Percentiles rank a stretch among this genome's conserved stretches.
phyloP scores from a whole-genome alignment of 2,888 invertebrate species.

The Yponomeuta sedellus region DNA sequence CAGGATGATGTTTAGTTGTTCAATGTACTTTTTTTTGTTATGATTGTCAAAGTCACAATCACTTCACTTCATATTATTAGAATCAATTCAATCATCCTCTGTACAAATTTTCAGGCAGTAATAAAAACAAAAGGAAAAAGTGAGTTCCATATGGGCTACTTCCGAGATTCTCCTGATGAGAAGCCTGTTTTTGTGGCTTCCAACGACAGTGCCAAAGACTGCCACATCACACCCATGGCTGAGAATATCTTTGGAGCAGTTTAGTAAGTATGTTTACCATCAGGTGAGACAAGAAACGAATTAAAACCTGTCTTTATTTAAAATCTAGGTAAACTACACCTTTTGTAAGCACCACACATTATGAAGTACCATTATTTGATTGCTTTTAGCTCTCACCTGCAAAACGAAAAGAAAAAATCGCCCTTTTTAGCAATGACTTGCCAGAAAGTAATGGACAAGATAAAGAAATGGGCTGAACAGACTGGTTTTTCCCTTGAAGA shows the following conservation, averaged over 20 bases:
- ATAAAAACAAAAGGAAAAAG: conserved; percentile 81
- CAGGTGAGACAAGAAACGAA: no score
- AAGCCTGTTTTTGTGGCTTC: conserved; percentile 86
- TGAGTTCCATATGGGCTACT: conserved; percentile 92
- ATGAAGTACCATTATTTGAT: background rate
- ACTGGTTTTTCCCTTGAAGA: conserved; percentile 76
- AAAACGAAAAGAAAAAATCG: conserved; percentile 68
- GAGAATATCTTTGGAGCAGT: conserved; percentile 88
- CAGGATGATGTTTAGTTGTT: no score
- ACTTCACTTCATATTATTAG: no score
- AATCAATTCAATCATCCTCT: background rate
- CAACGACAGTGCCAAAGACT: conserved; percentile 82
- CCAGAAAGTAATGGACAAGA: conserved; percentile 74
- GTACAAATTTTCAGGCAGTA: conserved; percentile 75
- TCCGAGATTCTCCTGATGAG: conserved; percentile 87
- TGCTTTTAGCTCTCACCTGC: conserved; percentile 61
- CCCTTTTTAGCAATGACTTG: conserved; percentile 81
- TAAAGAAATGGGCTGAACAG: conserved; percentile 79
- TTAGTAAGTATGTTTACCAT: conserved; percentile 71
- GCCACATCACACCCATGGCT: conserved; percentile 82
- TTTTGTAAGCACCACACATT: no score
- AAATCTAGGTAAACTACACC: no score
- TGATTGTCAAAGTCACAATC: background rate
- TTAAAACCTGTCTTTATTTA: no score
- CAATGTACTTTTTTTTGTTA: background rate